Evolutionary conservation across 2,113 vertebrate species (phyloP).

Genomic region (Notothenia coriiceps): DNA sequence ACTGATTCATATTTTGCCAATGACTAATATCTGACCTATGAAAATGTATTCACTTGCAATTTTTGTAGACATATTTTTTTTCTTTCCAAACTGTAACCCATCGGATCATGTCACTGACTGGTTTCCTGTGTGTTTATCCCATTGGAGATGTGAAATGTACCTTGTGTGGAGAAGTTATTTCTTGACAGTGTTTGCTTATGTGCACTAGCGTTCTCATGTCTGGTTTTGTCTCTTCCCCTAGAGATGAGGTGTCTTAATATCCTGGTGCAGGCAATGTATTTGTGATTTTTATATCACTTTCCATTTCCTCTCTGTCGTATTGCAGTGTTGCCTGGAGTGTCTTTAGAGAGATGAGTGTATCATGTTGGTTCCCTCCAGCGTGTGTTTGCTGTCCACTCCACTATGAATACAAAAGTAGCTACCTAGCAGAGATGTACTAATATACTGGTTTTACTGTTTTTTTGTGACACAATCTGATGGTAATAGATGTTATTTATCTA

Average conservation of each 20-base stretch:
- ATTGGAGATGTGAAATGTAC: background rate
- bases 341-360: conserved; percentile 22
- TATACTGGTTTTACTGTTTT: background rate
- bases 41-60: background rate
- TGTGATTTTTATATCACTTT: conserved; percentile 31
- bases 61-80: background rate
- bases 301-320: conserved; percentile 2
- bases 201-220: conserved; percentile 13
- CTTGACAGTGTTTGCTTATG: conserved; percentile 11
- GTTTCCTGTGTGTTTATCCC: background rate
- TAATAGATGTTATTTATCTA: background rate
- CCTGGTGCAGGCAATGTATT: background rate
- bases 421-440: background rate
- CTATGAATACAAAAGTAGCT: conserved; percentile 12
- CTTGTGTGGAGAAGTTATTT: conserved; percentile 4
- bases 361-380: conserved; percentile 11
- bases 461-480: background rate
- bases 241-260: conserved; percentile 35
- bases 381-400: conserved; percentile 25
- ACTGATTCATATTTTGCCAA: no score
- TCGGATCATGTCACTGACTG: no score
- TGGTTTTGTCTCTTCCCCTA: conserved; percentile 5
- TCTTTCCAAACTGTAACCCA: background rate
- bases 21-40: no score
- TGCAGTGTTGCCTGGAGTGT: conserved; percentile 17